Evolutionary conservation across 2,888 invertebrate species (phyloP), one percentile per base, ranked within the genome.

Genomic region (Anthoptus insignis): DNA sequence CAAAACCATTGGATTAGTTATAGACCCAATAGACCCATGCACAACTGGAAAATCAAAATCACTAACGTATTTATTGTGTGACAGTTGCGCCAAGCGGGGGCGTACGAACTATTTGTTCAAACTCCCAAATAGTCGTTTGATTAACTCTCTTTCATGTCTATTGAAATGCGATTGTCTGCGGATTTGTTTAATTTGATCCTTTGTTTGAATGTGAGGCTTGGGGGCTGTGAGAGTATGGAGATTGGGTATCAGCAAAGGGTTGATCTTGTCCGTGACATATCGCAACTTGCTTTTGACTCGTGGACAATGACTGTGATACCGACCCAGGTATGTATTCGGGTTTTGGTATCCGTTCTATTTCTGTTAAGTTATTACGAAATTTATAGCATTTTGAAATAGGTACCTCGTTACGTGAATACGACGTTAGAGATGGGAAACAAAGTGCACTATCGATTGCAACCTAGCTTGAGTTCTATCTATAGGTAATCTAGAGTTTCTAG

Each of bases 141-240:
- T 93, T 88, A 90, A 87, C 88, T 89, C 90, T 87, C 93, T 93
- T 92, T 93, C 89, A 92, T 92, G 90, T 89, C 83, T 81, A 80
- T 80, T 78, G 86, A 84, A 84, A 84, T 85, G 83, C 86, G 88
- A 88, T 90, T 89, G 89, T 89, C 84, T 81, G 83, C 83, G 87
- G 89, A 91, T 91, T 91, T 90, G 91, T 91, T 90, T 90, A 91
- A 92, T 90, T 92, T 86, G 87, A 84, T 83, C 90, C 89, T 90
- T 93, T 92, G 92, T 92, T 91, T 91, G 91, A 88, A 77, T 87
- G 90, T 89, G 89, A 86, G 86, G 89, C 85, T 86, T 83, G 74
- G 73, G 75, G 73, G 71, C 71, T 82, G 58, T 78, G 86, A 85
- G 75, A 77, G 77, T 82, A 81, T 83, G 78, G 80, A 83, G 88